Conservation (phyloP, 2,888 invertebrate species). For the Hedychridium roseum region DNA sequence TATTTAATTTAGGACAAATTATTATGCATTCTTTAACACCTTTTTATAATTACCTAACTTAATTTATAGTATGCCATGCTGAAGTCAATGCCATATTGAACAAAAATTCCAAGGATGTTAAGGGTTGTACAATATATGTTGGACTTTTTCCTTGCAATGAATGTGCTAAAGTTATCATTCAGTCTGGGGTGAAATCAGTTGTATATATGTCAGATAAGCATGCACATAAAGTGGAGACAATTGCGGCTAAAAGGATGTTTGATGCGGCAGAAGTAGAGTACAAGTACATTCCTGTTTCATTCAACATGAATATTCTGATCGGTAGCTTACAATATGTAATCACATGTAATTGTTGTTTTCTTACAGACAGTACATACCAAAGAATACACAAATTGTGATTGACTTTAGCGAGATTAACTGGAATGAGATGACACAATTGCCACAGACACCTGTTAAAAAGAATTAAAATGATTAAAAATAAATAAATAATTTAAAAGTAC, state of each 20-base stretch:
- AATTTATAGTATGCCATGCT: conserved; percentile 87
- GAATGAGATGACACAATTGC: conserved; percentile 66
- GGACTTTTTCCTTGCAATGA: conserved; percentile 96
- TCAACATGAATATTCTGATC: too few species aligned
- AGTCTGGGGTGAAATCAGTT: conserved; percentile 84
- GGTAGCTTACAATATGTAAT: too few species aligned
- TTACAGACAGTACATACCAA: conserved; percentile 73
- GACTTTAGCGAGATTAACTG: conserved; percentile 73
- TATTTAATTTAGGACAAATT: too few species aligned
- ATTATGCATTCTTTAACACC: background rate
- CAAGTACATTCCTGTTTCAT: too few species aligned
- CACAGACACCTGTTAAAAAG: conserved; percentile 60
- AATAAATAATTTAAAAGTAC: background rate
- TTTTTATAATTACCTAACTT: background rate
- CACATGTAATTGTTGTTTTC: conserved; percentile 22
- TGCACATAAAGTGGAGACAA: conserved; percentile 71
- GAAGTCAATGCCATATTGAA: conserved; percentile 97
- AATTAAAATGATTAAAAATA: conserved; percentile 16
- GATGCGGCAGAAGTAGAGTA: conserved; percentile 78
- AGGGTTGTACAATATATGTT: conserved; percentile 85
- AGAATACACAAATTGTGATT: conserved; percentile 71
- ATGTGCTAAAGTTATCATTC: conserved; percentile 96
- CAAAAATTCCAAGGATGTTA: conserved; percentile 80
- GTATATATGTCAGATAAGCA: conserved; percentile 87
- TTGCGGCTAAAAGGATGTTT: conserved; percentile 85